Evolutionary conservation across 1,140 invertebrate species (phyloP), one percentile per base, ranked within the genome.

Genomic region (Meloidogyne chitwoodi): DNA sequence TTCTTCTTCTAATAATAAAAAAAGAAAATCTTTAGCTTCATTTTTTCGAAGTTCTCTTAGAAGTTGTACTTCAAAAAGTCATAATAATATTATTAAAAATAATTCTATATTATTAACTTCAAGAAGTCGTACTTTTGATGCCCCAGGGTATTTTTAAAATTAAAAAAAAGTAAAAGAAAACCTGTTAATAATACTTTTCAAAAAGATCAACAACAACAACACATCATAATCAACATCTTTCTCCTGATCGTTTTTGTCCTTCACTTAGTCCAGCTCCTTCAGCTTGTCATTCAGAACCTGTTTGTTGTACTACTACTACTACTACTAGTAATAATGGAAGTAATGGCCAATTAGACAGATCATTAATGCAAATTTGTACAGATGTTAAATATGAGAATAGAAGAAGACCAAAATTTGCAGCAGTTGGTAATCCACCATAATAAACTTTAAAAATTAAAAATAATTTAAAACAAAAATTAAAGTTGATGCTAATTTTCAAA

Each of bases 311-410:
- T n/a, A n/a, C n/a, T n/a, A n/a, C 48, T 6, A 6, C 4, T n/a
- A 14, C 19, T 6, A 56, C 19, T 69, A 8, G 48, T n/a, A 11
- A 2, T 14, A n/a, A 19, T 56, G 48, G 2, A 8, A 56, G 48
- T 56, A 83, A 86, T 61, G 72, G 83, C 1, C 82, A 85, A 61
- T 56, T 86, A 38, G 85, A 86, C 38, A 75, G 81, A 44, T 80
- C 84, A 26, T 82, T 86, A 81, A 86, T 86, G 85, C 84, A 86
- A 68, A 86, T 83, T 5, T 87, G 86, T 67, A 87, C 82, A 1
- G 85, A 86, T 69, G 85, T 87, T 5, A 86, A 86, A 71, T 86
- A 87, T 67, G 83, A 85, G n/a, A 86, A 86, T 61, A 67, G 83
- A 48, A 78, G 83, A 71, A 83, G 79, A 38, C 56, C 56, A 16